Percentiles rank a stretch among this genome's conserved stretches.
phyloP scores from a whole-genome alignment of 2,888 invertebrate species.

The Schizaphis graminum region DNA sequence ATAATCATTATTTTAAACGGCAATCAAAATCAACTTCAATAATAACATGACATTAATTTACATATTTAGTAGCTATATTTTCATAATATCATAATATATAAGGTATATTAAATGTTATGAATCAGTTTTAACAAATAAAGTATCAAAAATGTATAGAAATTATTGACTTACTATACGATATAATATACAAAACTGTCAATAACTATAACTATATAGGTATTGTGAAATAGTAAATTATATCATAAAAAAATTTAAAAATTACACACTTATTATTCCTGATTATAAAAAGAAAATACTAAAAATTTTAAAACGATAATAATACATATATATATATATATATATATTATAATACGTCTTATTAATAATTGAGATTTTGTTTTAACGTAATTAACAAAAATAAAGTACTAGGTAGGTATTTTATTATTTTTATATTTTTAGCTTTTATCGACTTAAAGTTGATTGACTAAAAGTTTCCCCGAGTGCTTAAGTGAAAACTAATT shows the following conservation, averaged over 20 bases:
- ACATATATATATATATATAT: no score
- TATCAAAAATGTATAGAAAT: neutral
- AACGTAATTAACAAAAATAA: neutral
- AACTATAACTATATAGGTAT: neutral
- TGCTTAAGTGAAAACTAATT: neutral
- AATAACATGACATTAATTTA: neutral
- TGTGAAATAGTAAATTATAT: neutral
- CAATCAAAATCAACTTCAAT: neutral
- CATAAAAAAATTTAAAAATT: neutral
- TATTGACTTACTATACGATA: neutral
- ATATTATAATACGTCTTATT: neutral
- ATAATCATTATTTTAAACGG: neutral
- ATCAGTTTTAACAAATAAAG: neutral
- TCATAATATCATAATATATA: no score
- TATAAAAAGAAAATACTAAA: neutral
- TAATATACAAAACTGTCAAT: neutral
- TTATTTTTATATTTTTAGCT: neutral
- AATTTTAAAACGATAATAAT: neutral
- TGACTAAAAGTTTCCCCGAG: neutral
- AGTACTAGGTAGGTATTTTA: neutral
- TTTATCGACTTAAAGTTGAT: neutral
- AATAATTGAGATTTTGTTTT: neutral
- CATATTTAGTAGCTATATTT: no score
- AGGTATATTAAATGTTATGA: neutral
- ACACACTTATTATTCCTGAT: neutral